Evolutionary conservation across 1,140 invertebrate genomes (phyloP).

Genomic region (Lepidurus arcticus): DNA sequence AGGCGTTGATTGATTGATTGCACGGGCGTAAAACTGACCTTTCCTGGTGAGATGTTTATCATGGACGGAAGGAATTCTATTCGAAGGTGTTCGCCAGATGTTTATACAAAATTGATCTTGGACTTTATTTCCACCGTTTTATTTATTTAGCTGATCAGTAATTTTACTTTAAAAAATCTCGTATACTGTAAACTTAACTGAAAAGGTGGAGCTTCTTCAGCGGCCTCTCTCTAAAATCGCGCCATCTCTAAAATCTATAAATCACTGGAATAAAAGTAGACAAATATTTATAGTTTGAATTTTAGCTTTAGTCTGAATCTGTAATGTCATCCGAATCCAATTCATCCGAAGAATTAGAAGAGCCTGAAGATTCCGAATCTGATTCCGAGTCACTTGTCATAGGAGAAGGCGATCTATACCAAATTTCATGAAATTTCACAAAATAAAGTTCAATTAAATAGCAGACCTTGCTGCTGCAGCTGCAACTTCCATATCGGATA

Average conservation of each 20-base stretch:
- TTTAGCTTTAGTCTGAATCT: background rate
- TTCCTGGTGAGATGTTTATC: background rate
- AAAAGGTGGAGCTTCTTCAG: no score
- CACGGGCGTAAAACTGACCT: background rate
- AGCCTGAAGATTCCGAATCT: background rate
- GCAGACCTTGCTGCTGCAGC: constrained; percentile 24
- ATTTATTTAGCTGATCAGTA: background rate
- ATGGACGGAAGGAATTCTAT: background rate
- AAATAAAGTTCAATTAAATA: background rate
- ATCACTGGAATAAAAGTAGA: background rate
- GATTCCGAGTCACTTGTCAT: background rate
- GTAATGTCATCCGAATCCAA: background rate
- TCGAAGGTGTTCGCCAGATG: background rate
- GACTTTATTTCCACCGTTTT: background rate
- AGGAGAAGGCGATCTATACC: background rate
- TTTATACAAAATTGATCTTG: background rate
- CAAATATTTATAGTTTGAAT: no score
- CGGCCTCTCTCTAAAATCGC: no score
- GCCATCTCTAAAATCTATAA: no score
- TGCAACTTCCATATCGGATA: constrained; percentile 25
- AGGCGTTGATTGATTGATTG: constrained; percentile 4
- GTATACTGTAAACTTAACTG: background rate
- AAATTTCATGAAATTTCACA: no score
- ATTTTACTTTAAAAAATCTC: background rate
- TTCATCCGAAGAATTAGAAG: background rate